Evolutionary conservation across 1,140 invertebrate genomes (phyloP).

Genomic region (Brachionus calyciflorus): DNA sequence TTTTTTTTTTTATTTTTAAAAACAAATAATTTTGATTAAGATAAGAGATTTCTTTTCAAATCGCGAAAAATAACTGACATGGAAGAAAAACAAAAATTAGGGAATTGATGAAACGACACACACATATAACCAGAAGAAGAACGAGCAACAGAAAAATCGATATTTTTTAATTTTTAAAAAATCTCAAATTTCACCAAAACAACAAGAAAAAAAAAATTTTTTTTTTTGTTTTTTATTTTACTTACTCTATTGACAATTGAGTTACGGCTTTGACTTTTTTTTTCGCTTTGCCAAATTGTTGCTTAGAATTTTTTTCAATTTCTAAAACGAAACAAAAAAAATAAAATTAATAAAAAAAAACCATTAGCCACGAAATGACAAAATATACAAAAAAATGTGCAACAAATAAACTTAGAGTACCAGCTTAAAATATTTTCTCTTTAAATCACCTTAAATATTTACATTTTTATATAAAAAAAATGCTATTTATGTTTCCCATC

Average conservation of each 20-base stretch:
- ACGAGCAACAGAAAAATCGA: slow-evolving; percentile 1
- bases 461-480: slow-evolving; percentile 7
- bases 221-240: not conserved
- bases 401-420: not conserved
- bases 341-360: not conserved
- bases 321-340: not conserved
- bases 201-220: slow-evolving; percentile 1
- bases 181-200: not conserved
- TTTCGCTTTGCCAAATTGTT: not conserved
- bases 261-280: not conserved
- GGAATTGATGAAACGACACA: not conserved
- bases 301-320: not conserved
- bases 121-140: not conserved
- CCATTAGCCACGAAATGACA: not conserved
- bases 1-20: not conserved
- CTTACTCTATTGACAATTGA: not conserved
- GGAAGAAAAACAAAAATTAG: not conserved
- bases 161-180: slow-evolving; percentile 6
- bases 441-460: slow-evolving; percentile 42
- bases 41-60: not conserved
- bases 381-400: not conserved
- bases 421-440: slow-evolving; percentile 32
- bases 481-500: slow-evolving; percentile 21
- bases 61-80: not conserved
- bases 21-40: no score